Base-by-base conservation (phyloP, 2,113 vertebrate species). In the Aramus guarauna region DNA sequence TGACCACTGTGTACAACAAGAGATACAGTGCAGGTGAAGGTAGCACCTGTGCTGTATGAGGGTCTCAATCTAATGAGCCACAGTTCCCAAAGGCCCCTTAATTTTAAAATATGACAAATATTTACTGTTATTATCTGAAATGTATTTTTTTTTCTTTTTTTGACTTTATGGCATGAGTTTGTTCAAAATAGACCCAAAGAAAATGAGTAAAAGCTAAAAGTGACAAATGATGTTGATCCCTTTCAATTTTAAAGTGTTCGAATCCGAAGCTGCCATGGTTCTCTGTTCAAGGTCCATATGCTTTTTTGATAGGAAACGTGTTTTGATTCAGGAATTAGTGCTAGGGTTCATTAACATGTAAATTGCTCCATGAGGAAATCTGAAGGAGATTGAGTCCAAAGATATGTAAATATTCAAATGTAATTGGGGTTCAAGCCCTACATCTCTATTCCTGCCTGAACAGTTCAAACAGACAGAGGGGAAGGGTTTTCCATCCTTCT, bases 321-420 rank as follows among this genome's bases (percentile, higher is more conserved):
- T 86, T 96, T 93, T 96, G 94, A 80, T 94, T 95, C 1, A 4
- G 37, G 59, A 96, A 88, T 91, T 84, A 90, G 94, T 90, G 67
- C 78, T 43, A 63, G 71, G 30, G 59, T 88, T 96, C 68, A 92
- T 97, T 96, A 96, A 93, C 82, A 92, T 93, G 90, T 92, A 55
- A 96, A 94, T 95, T 90, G 32, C 80, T 95, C 64, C 87, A 52
- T 1, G 13, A 94, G 88, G 80, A 90, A 96, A 94, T 93, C 85
- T 91, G 21, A 88, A 92, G 59, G 76, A 92, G 79, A 89, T 90
- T 56, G 66, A 93, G 67, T 89, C 81, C 55, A 88, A 68, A 95
- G 72, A 83, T 76, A 92, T 89, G 87, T 50, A 97, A 91, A 97
- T 95, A 97, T 91, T 74, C 91, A 72, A 95, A 93, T n/a, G 63